Evolutionary conservation across 2,113 vertebrate species (phyloP).

Genomic region (Gymnorhina tibicen): DNA sequence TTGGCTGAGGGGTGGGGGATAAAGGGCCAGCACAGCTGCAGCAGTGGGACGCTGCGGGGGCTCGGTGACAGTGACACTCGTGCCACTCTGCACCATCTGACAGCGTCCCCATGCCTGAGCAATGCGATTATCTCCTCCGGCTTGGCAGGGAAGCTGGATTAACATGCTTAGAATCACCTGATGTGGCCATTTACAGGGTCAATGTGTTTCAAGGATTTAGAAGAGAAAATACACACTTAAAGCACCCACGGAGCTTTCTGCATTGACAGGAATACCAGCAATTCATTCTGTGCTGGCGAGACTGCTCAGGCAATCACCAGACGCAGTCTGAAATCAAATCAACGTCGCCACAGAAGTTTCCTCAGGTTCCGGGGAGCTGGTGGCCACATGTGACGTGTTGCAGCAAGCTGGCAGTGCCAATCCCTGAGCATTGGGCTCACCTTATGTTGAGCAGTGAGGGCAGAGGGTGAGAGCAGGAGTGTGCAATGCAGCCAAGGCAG

Average conservation of each 20-base stretch:
- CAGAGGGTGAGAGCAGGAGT: background rate
- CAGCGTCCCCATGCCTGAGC: constrained; percentile 9
- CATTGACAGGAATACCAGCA: background rate
- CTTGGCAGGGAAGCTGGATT: constrained; percentile 64
- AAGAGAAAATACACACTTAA: background rate
- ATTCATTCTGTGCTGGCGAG: background rate
- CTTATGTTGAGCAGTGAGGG: background rate
- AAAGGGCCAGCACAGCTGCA: background rate
- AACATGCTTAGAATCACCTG: constrained; percentile 59
- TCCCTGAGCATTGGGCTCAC: background rate
- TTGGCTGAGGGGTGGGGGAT: background rate
- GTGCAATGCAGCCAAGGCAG: background rate
- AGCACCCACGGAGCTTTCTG: constrained; percentile 8
- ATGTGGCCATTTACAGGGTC: constrained; percentile 59
- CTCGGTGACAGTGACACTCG: background rate
- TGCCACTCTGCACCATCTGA: constrained; percentile 18
- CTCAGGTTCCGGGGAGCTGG: background rate
- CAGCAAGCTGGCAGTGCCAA: background rate
- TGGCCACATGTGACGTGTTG: background rate
- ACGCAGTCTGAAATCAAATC: background rate
- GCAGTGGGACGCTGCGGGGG: background rate
- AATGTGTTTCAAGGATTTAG: constrained; percentile 50
- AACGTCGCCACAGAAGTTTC: background rate
- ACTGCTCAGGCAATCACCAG: background rate
- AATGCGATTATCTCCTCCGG: constrained; percentile 29